phyloP scores from a whole-genome alignment of 2,797 vertebrate genomes.

The Gobio occitaniae region DNA sequence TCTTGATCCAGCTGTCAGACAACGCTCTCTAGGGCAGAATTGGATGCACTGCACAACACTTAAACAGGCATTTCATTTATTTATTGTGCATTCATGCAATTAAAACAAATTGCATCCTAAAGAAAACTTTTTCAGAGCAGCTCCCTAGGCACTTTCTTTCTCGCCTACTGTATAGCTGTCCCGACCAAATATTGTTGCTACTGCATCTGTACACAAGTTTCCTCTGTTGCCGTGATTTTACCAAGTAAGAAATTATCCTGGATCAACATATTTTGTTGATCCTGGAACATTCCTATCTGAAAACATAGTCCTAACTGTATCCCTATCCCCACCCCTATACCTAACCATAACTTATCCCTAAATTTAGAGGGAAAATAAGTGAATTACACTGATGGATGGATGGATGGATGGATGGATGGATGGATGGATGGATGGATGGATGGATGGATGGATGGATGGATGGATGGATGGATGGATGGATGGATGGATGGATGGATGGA shows the following conservation, averaged over 20 bases:
- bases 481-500: no score
- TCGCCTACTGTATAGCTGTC: not conserved
- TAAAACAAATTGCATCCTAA: not conserved
- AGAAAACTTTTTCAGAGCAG: not conserved
- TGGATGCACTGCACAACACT: not conserved
- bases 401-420: no score
- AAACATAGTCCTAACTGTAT: not conserved
- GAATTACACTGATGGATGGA: no score
- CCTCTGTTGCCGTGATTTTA: not conserved
- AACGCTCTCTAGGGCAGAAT: not conserved
- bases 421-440: no score
- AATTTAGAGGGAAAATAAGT: not conserved
- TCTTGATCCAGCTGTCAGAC: not conserved
- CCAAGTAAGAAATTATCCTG: not conserved
- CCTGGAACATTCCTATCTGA: not conserved
- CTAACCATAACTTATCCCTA: not conserved
- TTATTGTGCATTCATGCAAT: not conserved
- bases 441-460: no score
- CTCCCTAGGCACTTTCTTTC: not conserved
- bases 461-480: no score
- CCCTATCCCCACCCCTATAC: not conserved
- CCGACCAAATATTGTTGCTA: not conserved
- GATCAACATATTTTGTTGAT: not conserved
- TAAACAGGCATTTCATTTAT: constrained; percentile 4
- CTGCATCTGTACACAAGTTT: not conserved